Evolutionary conservation across 23 tunicate species (phyloP), one percentile per base, ranked within the genome.

Genomic region (Aplidium turbinatum): DNA sequence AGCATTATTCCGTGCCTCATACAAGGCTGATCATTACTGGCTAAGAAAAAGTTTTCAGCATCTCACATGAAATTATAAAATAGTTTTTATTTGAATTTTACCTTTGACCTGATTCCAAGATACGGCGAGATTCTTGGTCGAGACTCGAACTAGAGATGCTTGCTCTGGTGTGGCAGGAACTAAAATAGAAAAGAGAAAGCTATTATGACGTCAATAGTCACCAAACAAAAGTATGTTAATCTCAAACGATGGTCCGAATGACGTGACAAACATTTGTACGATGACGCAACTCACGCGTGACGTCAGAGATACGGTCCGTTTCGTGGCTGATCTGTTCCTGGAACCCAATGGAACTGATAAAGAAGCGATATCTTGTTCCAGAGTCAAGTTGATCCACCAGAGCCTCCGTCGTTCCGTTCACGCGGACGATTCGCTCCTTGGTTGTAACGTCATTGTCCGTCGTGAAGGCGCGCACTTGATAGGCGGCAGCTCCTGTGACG

Each of bases 41-140:
- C n/a, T n/a, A n/a, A n/a, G n/a, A n/a, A n/a, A n/a, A n/a, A n/a
- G n/a, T n/a, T n/a, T n/a, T n/a, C n/a, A n/a, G n/a, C n/a, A n/a
- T n/a, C n/a, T n/a, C n/a, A n/a, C n/a, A n/a, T n/a, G n/a, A n/a
- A n/a, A n/a, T n/a, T n/a, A n/a, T n/a, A n/a, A n/a, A n/a, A n/a
- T n/a, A n/a, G n/a, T n/a, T n/a, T 42, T 9, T 42, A 42, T 9
- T 42, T 16, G 11, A 9, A 42, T 35, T 22, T 40, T 42, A 85
- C 92, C 96, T 81, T 67, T 81, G 16, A 81, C 73, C 27, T 33
- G 52, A 68, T 68, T 57, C 96, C 96, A 88, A 19, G 52, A 45
- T 34, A 76, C 22, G 16, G 87, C 31, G 13, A 88, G 70, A 9
- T 69, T 33, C 3, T 35, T 48, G 19, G 96, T 46, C 1, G 87